Conservation (phyloP, 2,113 vertebrate species). For the Oryzias melastigma region DNA sequence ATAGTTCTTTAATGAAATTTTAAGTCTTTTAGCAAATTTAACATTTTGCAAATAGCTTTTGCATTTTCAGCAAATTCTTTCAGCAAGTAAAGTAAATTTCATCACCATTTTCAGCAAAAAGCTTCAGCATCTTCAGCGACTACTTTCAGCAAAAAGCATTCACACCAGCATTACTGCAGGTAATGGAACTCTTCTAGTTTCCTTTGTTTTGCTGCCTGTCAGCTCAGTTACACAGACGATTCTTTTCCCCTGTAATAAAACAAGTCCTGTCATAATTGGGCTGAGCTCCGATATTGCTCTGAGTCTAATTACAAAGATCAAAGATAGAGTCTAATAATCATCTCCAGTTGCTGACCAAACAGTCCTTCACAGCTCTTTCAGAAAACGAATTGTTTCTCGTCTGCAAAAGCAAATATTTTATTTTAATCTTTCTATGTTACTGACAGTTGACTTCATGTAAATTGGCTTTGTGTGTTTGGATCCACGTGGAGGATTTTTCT, state of each 20-base stretch:
- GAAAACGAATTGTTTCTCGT: constrained; percentile 22
- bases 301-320: constrained; percentile 12
- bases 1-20: too few species aligned
- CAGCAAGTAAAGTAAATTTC: too few species aligned
- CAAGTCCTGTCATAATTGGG: constrained; percentile 5
- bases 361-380: constrained; percentile 11
- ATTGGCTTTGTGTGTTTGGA: background rate
- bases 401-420: constrained; percentile 1
- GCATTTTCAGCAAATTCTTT: too few species aligned
- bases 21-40: too few species aligned
- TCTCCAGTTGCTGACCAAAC: background rate
- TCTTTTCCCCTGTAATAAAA: background rate
- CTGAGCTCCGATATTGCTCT: constrained; percentile 2
- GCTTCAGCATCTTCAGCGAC: too few species aligned
- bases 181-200: too few species aligned
- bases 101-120: too few species aligned
- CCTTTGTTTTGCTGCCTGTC: too few species aligned
- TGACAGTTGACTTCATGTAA: background rate
- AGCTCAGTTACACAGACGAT: too few species aligned
- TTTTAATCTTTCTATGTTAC: constrained; percentile 3
- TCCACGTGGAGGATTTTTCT: background rate
- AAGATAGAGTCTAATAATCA: background rate
- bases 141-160: too few species aligned
- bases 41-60: too few species aligned
- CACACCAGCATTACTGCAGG: too few species aligned